A percentile compares a stretch with the other conserved stretches of the same genome.
These are phyloP conservation scores for Euura lappo DNA, from an alignment of 1,140 invertebrate genomes.

Conservation along the genomic window DNA sequence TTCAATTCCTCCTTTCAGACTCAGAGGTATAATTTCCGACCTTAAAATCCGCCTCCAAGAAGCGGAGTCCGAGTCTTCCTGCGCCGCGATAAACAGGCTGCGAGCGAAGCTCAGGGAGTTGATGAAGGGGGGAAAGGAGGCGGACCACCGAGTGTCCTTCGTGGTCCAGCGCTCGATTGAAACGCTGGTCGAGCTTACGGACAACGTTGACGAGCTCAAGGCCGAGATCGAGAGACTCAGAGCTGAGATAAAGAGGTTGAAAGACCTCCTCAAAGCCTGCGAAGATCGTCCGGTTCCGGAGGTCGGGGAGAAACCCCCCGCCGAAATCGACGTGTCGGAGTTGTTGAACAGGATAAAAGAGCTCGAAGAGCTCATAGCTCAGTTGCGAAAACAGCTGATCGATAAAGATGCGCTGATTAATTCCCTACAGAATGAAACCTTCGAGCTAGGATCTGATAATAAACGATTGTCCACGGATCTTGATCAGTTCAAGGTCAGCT, in stretches of 20 bases:
- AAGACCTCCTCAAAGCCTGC: conserved; percentile 17
- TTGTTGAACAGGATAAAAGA: conserved; percentile 19
- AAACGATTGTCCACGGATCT: conserved; percentile 26
- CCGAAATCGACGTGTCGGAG: background rate
- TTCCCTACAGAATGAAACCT: conserved; percentile 31
- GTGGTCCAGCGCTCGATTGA: conserved; percentile 43
- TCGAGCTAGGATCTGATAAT: conserved; percentile 10
- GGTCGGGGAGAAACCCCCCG: background rate
- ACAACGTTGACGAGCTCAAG: conserved; percentile 38
- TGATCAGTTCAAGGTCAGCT: conserved; percentile 27
- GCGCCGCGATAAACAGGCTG: conserved; percentile 45
- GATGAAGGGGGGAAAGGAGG: conserved; percentile 40
- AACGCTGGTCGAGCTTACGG: conserved; percentile 37
- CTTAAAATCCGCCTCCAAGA: conserved; percentile 41
- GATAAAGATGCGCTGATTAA: conserved; percentile 34
- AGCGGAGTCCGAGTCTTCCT: conserved; percentile 43
- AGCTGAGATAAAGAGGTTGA: conserved; percentile 28
- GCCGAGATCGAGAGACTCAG: conserved; percentile 37
- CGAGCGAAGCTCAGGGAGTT: conserved; percentile 46
- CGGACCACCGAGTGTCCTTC: conserved; percentile 36
- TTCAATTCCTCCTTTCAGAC: conserved; percentile 26
- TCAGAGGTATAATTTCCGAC: conserved; percentile 38
- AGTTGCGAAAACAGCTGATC: conserved; percentile 35
- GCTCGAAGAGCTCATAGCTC: conserved; percentile 27
- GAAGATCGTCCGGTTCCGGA: background rate